Evolutionary conservation across 1,140 invertebrate genomes (phyloP).

Genomic region (Procambarus clarkii): DNA sequence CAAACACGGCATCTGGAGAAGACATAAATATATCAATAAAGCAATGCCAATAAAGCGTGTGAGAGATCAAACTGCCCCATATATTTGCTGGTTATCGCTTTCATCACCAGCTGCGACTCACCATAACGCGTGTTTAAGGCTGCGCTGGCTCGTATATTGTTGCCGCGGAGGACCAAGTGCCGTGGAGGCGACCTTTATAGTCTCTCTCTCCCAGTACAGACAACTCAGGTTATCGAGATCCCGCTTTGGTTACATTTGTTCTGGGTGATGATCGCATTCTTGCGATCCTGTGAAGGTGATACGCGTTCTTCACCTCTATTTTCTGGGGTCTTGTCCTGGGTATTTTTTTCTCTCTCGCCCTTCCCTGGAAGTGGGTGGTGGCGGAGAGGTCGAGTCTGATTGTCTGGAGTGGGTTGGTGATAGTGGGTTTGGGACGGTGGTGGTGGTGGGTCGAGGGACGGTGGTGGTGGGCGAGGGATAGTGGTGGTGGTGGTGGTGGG

Average conservation of each 20-base stretch:
- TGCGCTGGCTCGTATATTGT: constrained; percentile 16
- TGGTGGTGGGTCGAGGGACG: not conserved
- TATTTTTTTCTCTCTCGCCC: not conserved
- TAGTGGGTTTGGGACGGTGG: no score
- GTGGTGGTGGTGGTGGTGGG: no score
- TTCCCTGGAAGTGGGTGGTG: no score
- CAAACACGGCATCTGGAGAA: not conserved
- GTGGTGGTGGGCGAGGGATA: no score
- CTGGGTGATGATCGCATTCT: constrained; percentile 33
- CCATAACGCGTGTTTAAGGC: constrained; percentile 1
- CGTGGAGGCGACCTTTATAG: not conserved
- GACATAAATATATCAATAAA: not conserved
- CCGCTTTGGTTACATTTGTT: constrained; percentile 23
- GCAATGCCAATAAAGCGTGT: not conserved
- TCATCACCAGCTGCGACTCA: constrained; percentile 1
- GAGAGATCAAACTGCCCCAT: not conserved
- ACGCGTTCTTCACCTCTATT: not conserved
- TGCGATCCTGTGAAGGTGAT: not conserved
- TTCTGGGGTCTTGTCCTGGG: not conserved
- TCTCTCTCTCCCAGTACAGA: not conserved
- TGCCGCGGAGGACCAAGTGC: not conserved
- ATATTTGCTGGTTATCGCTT: not conserved
- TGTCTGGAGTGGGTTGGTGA: not conserved
- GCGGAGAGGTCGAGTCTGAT: no score
- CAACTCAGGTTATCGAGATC: constrained; percentile 2